Evolutionary conservation across 2,113 vertebrate genomes (phyloP), one percentile per base, ranked within the genome.

Genomic region (Noturus placidus): DNA sequence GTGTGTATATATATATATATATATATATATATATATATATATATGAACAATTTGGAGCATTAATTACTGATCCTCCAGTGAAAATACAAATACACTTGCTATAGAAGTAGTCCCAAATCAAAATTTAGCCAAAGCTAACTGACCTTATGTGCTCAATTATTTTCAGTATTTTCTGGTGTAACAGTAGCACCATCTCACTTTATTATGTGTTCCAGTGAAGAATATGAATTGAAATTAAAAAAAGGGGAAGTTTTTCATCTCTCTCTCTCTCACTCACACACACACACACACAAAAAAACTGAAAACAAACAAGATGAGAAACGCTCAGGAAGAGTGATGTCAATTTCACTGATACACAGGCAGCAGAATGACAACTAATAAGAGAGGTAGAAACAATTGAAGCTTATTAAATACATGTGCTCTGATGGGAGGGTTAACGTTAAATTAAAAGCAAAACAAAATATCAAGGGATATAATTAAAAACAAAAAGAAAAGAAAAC

Each of bases 291-390:
- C 42, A 46, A 5, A 46, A 95, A 95, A 97, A 96, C 95, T 95
- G 95, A 93, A 92, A 92, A 89, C 91, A 92, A 95, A 95, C 94
- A 96, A 95, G 94, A 92, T 91, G 91, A 89, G 89, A 88, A 83
- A 90, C 89, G 90, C 86, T 89, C 82, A 87, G 79, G 92, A 95
- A 93, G 89, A 94, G 92, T 94, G 94, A 95, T 94, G 94, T 91
- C 90, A 93, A 95, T 91, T 87, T 94, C 93, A 94, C 92, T 94
- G 97, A 97, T 97, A 96, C 97, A 96, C 97, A 98, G 98, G 98
- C 98, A 98, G 97, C 97, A 98, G 97, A 97, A 99, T 97, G 97
- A 98, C 94, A 94, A 97, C 98, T 99, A 99, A 96, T 96, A 99
- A 97, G 96, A 96, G 95, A 97, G 95, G 94, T 82, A 87, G 78